Base-by-base conservation (phyloP, 2,888 invertebrate genomes). In the Labia minor region DNA sequence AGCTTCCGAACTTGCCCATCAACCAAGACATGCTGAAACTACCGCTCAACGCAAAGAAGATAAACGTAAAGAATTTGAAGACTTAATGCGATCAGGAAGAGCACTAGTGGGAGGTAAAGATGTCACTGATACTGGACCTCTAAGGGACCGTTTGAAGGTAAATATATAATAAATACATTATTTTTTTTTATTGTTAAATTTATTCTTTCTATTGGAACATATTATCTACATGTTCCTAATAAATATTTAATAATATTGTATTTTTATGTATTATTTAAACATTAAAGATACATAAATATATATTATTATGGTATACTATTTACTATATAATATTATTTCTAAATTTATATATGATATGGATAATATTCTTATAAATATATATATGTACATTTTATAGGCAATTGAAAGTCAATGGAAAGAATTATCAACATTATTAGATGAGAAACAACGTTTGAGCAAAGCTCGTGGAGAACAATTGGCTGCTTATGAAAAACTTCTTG, bases 331-430 rank as follows among this genome's bases (percentile, higher is more conserved):
- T n/a, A n/a, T n/a, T n/a, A n/a, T n/a, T n/a, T n/a, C n/a, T n/a
- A n/a, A n/a, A n/a, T n/a, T n/a, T n/a, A n/a, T n/a, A n/a, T n/a
- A n/a, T n/a, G n/a, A n/a, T n/a, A n/a, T n/a, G n/a, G n/a, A n/a
- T n/a, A n/a, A n/a, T n/a, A n/a, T n/a, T n/a, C n/a, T n/a, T n/a
- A n/a, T n/a, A n/a, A n/a, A n/a, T n/a, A n/a, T n/a, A n/a, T n/a
- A n/a, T n/a, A n/a, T 61, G 26, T 6, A 26, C 26, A 21, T 67
- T 64, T 67, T 69, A 61, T n/a, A 76, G 77, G 84, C 86, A 1
- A 80, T 95, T 70, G 95, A 96, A 78, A 86, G 86, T 71, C 89
- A 88, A 74, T 96, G 95, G 95, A 87, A 89, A 65, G 93, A 94
- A 74, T 84, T 96, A 72, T 89, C 87, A 73, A 84, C 85, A 18